Evolutionary conservation across 2,888 invertebrate genomes (phyloP).

Genomic region (Microchrysa polita): DNA sequence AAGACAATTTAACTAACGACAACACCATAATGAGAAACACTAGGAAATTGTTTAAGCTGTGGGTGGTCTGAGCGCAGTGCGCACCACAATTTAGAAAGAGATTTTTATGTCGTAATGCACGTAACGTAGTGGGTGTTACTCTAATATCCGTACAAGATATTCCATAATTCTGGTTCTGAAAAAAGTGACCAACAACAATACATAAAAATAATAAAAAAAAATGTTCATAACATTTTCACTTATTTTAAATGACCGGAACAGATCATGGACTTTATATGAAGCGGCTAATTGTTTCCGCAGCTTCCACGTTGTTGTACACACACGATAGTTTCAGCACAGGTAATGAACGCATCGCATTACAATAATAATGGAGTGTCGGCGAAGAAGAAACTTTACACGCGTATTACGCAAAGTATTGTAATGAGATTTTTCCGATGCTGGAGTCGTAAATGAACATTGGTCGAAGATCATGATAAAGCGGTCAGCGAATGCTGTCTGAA

Average conservation of each 20-base stretch:
- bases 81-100: too few relatives aligned
- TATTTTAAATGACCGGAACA: slow-evolving; percentile 5
- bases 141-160: neutral
- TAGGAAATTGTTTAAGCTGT: neutral
- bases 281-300: slow-evolving; percentile 10
- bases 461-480: neutral
- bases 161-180: neutral
- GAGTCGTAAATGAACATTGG: neutral
- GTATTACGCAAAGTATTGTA: slow-evolving; percentile 21
- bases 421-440: slow-evolving; percentile 30
- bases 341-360: neutral
- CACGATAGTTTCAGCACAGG: too few relatives aligned
- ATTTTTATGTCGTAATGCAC: neutral
- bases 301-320: neutral
- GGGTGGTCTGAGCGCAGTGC: neutral
- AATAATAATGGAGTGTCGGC: neutral
- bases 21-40: neutral
- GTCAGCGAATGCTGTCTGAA: neutral
- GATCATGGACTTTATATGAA: neutral
- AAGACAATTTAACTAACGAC: neutral
- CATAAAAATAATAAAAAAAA: neutral
- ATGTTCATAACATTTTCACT: neutral
- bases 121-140: neutral
- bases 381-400: neutral
- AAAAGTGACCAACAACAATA: too few relatives aligned